Evolutionary conservation across 2,797 vertebrate species (phyloP).

Genomic region (Poliocrania exsul): DNA sequence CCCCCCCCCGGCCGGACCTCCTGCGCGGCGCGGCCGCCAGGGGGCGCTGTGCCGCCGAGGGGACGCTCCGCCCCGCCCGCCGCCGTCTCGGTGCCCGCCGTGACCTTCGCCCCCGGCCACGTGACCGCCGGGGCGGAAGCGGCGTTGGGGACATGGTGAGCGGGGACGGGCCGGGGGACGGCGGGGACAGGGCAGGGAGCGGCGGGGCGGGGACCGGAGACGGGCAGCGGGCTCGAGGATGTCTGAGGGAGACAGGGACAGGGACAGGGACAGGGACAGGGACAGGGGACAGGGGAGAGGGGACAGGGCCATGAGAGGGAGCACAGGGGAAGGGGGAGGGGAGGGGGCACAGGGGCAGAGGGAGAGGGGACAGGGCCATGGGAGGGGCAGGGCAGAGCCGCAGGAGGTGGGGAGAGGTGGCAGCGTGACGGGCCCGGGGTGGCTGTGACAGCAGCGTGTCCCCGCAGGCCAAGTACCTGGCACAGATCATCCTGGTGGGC

Average conservation of each 20-base stretch:
- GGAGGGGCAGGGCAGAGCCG: not conserved
- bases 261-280: not conserved
- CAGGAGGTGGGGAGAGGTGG: too few species aligned
- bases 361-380: not conserved
- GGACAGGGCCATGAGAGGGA: too few species aligned
- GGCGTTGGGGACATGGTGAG: conserved; percentile 47
- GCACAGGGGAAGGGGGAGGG: not conserved
- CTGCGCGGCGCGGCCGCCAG: not conserved
- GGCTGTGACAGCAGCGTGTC: not conserved
- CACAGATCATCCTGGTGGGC: conserved; percentile 94
- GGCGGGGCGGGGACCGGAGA: too few species aligned
- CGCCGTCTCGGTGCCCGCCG: not conserved
- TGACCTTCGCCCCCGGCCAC: not conserved
- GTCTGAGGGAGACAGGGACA: not conserved
- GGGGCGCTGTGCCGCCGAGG: not conserved
- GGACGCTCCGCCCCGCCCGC: not conserved
- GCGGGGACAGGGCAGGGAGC: not conserved
- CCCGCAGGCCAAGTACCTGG: conserved; percentile 91
- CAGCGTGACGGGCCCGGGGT: not conserved
- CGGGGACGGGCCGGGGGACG: not conserved
- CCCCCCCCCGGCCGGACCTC: not conserved
- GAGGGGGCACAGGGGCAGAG: not conserved
- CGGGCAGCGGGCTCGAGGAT: too few species aligned
- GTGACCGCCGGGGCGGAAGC: conserved; percentile 1
- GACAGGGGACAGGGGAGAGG: not conserved